Evolutionary conservation across 2,797 vertebrate species (phyloP), one percentile per base, ranked within the genome.

Genomic region (Halcyon smyrnensis): DNA sequence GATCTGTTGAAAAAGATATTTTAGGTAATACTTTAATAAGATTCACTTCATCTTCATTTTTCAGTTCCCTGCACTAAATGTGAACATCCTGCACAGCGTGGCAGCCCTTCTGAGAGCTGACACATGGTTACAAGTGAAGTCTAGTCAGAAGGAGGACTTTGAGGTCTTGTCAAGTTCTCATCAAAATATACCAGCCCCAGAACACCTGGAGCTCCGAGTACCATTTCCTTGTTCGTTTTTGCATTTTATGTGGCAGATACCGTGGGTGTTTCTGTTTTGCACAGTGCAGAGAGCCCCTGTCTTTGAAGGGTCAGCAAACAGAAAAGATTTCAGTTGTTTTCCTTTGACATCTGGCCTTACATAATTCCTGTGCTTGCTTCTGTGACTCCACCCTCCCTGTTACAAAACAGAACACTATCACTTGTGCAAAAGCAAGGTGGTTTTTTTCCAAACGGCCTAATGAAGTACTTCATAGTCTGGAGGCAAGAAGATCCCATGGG

Each of bases 241-340:
- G n/a, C 19, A 32, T 21, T 39, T 1, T 9, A 15, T 20, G 32
- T 8, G 24, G 48, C 57, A 53, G 57, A 4, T 21, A 8, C 56
- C 59, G 89, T 2, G 10, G 32, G 10, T 67, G 67, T 41, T 50
- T 60, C 74, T 48, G 34, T 21, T 89, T 77, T 87, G 45, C 73
- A 54, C 46, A 20, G 16, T 17, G 56, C 11, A 10, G 32, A 28
- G 45, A 50, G 36, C 54, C 51, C 32, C 73, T 54, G 90, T 64
- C 75, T 86, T 48, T 83, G 63, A 65, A 92, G 68, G 79, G 94
- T 80, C 96, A 90, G 63, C 82, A 95, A 93, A 94, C 77, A 94
- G 32, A 77, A 48, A 84, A 73, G 53, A 71, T 91, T 81, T 68
- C 69, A 82, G 64, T 60, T 80, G 80, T 95, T 88, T 97, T 89